These are phyloP conservation scores for Pseudochaenichthys georgianus DNA, from an alignment of 2,797 vertebrate species.

Conservation along the genomic window DNA sequence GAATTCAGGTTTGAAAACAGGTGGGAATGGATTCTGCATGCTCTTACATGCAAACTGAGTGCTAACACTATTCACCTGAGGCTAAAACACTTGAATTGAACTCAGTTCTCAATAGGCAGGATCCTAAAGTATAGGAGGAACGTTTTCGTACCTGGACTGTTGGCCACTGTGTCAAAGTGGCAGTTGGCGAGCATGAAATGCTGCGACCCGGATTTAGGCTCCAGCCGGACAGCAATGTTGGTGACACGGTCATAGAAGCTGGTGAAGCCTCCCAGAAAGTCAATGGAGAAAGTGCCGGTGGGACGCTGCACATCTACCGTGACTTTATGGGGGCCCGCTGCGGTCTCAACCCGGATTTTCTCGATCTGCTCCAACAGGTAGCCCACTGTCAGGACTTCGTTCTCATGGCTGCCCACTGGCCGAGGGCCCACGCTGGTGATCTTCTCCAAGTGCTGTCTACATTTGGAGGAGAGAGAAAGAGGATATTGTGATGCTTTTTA, in stretches of 20 bases:
- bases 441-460: conserved; percentile 91
- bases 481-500: not conserved
- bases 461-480: conserved; percentile 34
- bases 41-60: not conserved
- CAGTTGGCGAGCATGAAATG: conserved; percentile 96
- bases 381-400: conserved; percentile 92
- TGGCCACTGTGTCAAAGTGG: conserved; percentile 97
- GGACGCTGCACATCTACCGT: conserved; percentile 91
- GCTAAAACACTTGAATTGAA: not conserved
- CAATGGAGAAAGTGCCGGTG: conserved; percentile 95
- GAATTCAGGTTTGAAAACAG: not conserved
- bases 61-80: not conserved
- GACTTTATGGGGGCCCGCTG: conserved; percentile 83
- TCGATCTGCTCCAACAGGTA: conserved; percentile 93
- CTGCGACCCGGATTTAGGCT: conserved; percentile 88
- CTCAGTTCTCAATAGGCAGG: not conserved
- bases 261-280: conserved; percentile 97
- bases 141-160: conserved; percentile 88
- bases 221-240: conserved; percentile 92
- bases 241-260: conserved; percentile 97
- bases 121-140: not conserved
- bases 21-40: conserved; percentile 6
- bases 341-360: conserved; percentile 83
- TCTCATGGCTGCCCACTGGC: conserved; percentile 93
- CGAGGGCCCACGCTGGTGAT: conserved; percentile 94